Evolutionary conservation across 2,797 vertebrate species (phyloP).

Genomic region (Syndactyla subalaris): DNA sequence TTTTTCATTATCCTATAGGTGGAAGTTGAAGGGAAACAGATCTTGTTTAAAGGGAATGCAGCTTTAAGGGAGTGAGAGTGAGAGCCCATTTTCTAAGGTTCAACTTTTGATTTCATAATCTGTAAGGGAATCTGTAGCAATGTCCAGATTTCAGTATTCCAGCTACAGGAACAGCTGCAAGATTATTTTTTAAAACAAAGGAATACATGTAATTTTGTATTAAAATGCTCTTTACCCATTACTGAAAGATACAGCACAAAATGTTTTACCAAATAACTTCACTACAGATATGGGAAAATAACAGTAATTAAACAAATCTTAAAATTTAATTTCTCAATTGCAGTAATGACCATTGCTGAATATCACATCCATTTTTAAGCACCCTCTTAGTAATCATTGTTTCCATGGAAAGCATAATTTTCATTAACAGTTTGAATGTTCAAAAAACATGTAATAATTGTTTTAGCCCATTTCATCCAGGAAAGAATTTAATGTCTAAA

Average conservation of each 20-base stretch:
- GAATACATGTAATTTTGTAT: neutral
- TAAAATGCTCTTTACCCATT: neutral
- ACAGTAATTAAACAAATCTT: neutral
- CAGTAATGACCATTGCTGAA: neutral
- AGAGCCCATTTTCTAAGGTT: constrained; percentile 28
- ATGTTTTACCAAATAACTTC: constrained; percentile 18
- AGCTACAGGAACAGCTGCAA: neutral
- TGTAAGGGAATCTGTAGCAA: constrained; percentile 22
- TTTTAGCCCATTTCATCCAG: constrained; percentile 39
- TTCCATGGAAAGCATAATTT: constrained; percentile 55
- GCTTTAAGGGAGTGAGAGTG: constrained; percentile 8
- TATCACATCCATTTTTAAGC: constrained; percentile 34
- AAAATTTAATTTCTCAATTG: constrained; percentile 36
- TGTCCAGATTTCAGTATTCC: constrained; percentile 14
- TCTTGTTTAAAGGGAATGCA: constrained; percentile 2
- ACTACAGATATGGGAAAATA: neutral
- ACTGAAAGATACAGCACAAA: neutral
- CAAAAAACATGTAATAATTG: constrained; percentile 1
- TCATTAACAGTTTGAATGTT: constrained; percentile 28
- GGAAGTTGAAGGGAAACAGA: constrained; percentile 17
- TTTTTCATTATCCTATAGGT: neutral
- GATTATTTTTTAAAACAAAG: constrained; percentile 14
- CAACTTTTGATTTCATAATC: constrained; percentile 37
- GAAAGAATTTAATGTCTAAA: constrained; percentile 29
- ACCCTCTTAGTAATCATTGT: constrained; percentile 46